Base-by-base conservation (phyloP, 2,888 invertebrate species). In the Agrenia bidenticulata region DNA sequence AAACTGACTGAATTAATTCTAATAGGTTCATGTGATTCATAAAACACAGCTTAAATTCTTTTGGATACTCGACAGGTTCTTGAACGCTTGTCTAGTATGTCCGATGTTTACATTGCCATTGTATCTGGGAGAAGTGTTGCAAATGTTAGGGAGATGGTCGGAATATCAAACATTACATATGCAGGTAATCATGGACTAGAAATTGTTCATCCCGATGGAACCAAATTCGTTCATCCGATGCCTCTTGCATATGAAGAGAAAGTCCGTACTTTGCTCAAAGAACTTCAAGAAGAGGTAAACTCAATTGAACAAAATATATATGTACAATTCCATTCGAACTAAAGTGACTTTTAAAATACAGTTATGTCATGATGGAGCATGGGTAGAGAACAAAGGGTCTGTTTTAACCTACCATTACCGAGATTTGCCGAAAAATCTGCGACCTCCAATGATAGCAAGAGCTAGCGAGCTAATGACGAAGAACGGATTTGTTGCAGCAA, bases 351-450 rank as follows among this genome's bases (percentile, higher is more conserved):
- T 32, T 32, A 32, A 32, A 32, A 7, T 32, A 1, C 74, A 88
- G 88, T 87, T 92, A 2, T 92, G 92, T 79, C 86, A 84, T 73
- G 90, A 92, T 77, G 92, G 93, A 2, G 92, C 92, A 0, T 93
- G 93, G 92, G 92, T 93, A 9, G 93, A 93, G 80, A 92, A 92
- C 81, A 93, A 93, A 79, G 92, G 92, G 0, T 89, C 92, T 0
- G 81, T 92, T 7, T 81, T 93, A 42, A 92, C 93, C 1, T 92
- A 91, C 84, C 93, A 93, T 80, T 93, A 87, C 81, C 86, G 92
- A 9, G 92, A 92, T 81, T 89, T 91, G 0, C 92, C 92, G 11
- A 78, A 84, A 59, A 84, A 87, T 57, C 81, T 87, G 72, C 85
- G 91, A 50, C 83, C 85, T 0, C 84, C 84, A 4, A 83, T 92